Base-by-base conservation (phyloP, 2,113 vertebrate genomes). In the Alligator mississippiensis region DNA sequence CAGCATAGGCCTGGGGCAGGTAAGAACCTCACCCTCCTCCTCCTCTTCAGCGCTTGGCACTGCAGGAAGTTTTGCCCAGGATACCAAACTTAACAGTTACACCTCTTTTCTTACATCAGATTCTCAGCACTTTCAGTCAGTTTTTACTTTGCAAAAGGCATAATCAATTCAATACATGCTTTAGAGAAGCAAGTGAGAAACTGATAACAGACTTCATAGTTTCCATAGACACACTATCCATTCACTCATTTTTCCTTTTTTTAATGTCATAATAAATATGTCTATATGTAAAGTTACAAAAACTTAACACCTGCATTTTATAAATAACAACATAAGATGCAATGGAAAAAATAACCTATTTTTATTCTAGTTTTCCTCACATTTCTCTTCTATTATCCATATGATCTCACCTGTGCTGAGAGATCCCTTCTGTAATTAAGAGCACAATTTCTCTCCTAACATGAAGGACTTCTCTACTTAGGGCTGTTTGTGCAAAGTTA, bases 371-470 rank as follows among this genome's bases (percentile, higher is more conserved):
- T 16, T 0, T 4, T 61, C 59, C 11, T 4, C 54, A 76, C 24
- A 0, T 5, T 85, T 90, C 57, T 77, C 1, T 70, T 62, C 77
- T 80, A 34, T 28, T 0, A 0, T 18, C 8, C 21, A 60, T 19
- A 54, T 38, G 30, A 87, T 75, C 85, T 64, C 58, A 85, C 13
- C 3, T 85, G 10, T 80, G 10, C 59, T 57, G 68, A 28, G 11
- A 1, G 77, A 60, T 30, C 82, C 84, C 7, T 2, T 80, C 2
- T 72, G 82, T 76, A 34, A 4, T 72, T n/a, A 10, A 2, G 12
- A 34, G 55, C 64, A 54, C 15, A 64, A 8, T 11, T 85, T n/a
- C 15, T 72, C 1, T 79, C 47, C 47, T 47, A 47, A 47, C 47
- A 47, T 9, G 47, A 47, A 47, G 47, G 47, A 47, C 47, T 47